A percentile compares a stretch with the other conserved stretches of the same genome.
Evolutionary conservation across 1,140 invertebrate species (phyloP).

Genomic region (Ceratosolen solmsi): DNA sequence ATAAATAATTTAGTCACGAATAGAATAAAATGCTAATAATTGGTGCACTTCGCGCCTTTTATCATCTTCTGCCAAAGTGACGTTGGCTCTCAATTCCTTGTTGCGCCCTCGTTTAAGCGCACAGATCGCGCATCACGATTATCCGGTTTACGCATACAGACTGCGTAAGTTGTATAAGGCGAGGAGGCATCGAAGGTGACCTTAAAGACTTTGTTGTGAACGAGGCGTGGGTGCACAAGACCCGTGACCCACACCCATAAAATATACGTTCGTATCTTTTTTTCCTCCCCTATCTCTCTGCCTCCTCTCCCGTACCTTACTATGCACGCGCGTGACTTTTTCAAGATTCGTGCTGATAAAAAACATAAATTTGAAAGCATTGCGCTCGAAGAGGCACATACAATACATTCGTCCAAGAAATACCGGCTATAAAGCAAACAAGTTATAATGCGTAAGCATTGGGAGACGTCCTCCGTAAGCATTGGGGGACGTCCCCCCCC

Average conservation of each 20-base stretch:
- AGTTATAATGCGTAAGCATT: background rate
- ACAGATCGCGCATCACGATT: background rate
- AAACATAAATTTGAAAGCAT: conserved; percentile 17
- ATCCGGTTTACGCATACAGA: background rate
- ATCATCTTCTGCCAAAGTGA: background rate
- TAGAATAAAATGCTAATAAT: background rate
- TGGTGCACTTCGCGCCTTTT: background rate
- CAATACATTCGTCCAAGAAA: background rate
- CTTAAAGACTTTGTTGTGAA: conserved; percentile 1
- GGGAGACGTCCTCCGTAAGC: no score
- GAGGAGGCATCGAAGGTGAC: conserved; percentile 52
- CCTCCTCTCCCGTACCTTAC: background rate
- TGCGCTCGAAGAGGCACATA: background rate
- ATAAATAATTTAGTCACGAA: background rate
- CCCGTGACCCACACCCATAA: conserved; percentile 61
- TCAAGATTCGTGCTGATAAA: conserved; percentile 24
- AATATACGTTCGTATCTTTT: conserved; percentile 52
- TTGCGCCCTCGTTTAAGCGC: background rate
- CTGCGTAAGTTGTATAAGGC: background rate
- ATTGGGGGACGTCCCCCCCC: no score
- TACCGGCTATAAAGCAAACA: background rate
- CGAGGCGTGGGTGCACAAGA: conserved; percentile 64
- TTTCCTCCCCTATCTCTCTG: background rate
- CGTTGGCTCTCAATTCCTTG: background rate
- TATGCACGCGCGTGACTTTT: background rate